Evolutionary conservation across 2,113 vertebrate genomes (phyloP), one percentile per base, ranked within the genome.

Genomic region (Loxodonta africana): DNA sequence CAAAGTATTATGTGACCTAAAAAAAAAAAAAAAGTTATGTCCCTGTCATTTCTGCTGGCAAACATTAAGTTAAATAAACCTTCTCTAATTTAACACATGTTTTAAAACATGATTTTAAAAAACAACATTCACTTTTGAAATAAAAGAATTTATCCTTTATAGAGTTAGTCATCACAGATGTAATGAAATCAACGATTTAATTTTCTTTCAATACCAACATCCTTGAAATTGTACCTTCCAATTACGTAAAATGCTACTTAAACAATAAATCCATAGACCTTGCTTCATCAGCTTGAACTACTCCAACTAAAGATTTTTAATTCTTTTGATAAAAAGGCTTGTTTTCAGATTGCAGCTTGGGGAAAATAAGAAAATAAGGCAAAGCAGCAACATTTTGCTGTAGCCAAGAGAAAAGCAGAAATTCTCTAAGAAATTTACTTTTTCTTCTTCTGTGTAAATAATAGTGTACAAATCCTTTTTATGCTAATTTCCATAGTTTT

Each of bases 401-500:
- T 10, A 46, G 30, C 53, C 57, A 94, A 57, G 18, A 60, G 33
- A 33, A 85, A 87, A 82, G 44, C 53, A 97, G 67, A 93, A 71
- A 96, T 92, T 94, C 67, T 81, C 78, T 89, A 53, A 93, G 57
- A 94, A 93, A 53, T 62, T 71, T 88, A 67, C 21, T 90, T 98
- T 96, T 83, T 90, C 77, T 95, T 93, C 95, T 90, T 96, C 97
- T 96, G 74, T 87, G 96, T 90, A 98, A 98, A 88, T 91, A 97
- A 95, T 51, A 96, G 41, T 95, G 76, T 57, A 95, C 83, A 98
- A 96, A 93, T 74, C 91, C 73, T 44, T 91, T 83, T 97, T 97
- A 98, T 96, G 95, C 96, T 98, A 97, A 96, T 97, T 98, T 98
- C 98, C 81, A 92, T 14, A 93, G 60, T 20, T 85, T 71, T 90